Conservation (phyloP, 1,140 invertebrate species). For the Maconellicoccus hirsutus region DNA sequence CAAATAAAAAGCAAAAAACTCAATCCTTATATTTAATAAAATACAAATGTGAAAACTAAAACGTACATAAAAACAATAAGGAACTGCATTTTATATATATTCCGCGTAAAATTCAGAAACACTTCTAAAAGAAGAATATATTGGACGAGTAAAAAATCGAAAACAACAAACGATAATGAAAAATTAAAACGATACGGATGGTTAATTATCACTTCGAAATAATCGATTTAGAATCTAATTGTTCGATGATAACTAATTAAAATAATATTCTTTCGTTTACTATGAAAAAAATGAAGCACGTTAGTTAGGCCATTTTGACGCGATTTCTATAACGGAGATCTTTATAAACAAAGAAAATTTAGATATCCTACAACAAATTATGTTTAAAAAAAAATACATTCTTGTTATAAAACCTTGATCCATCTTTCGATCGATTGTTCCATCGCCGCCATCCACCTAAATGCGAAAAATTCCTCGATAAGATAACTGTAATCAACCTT, state of each 20-base stretch:
- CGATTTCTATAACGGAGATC: not conserved
- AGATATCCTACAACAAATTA: not conserved
- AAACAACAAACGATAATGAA: not conserved
- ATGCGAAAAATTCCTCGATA: constrained; percentile 30
- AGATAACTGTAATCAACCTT: not conserved
- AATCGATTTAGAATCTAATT: not conserved
- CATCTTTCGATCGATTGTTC: constrained; percentile 92
- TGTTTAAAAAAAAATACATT: not conserved
- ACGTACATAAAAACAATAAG: not conserved
- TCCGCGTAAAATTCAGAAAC: not conserved
- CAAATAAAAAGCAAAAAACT: constrained; percentile 5
- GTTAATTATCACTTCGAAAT: not conserved
- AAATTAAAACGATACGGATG: not conserved
- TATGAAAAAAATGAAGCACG: not conserved
- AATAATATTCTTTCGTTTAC: not conserved
- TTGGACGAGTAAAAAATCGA: not conserved
- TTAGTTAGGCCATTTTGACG: not conserved
- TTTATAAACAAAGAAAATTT: not conserved
- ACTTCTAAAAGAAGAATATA: not conserved
- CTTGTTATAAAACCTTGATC: constrained; percentile 74
- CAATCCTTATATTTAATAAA: constrained; percentile 10
- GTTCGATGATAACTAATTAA: not conserved
- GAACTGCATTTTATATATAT: not conserved
- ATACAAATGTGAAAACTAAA: constrained; percentile 6
- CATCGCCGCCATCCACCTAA: constrained; percentile 84